Base-by-base conservation (phyloP, 2,888 invertebrate species). In the Drosophila sordidapex region DNA sequence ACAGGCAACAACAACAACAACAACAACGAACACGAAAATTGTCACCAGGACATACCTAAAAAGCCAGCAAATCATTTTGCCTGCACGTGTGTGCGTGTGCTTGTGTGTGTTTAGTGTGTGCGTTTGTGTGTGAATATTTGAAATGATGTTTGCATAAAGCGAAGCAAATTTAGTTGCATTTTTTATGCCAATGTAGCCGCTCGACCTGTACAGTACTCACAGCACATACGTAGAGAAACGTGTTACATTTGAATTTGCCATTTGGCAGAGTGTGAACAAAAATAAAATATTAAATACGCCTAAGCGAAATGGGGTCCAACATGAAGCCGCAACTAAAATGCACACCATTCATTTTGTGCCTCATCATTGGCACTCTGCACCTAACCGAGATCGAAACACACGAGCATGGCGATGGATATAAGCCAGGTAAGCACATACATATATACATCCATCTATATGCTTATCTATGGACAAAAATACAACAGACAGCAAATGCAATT, bases 341-440 rank as follows among this genome's bases (percentile, higher is more conserved):
- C 59, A 79, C 75, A 53, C 62, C 70, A 40, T 57, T 91, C 40
- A 58, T 88, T 36, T 64, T 87, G 74, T 90, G 87, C 79, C 72
- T 89, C 69, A 79, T 90, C 74, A 76, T 90, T 70, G 89, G 87
- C 66, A 69, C 74, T 88, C 59, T 79, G 46, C 72, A 57, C 18
- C 48, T 76, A n/a, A 40, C 38, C 33, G 40, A 29, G 63, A 91
- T 88, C 76, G 86, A 89, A 64, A 82, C 91, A 49, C 93, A 93
- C 66, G 93, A 93, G 76, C 93, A 93, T 70, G 89, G 90, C 68
- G 93, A 93, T 82, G 93, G 93, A 72, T 93, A 93, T 61, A 93
- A 93, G 70, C 93, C 93, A 87, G 93, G 93, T 93, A 69, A 91
- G 91, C 62, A 10, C 11, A 62, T 33, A n/a, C 29, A 33, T 25